These are phyloP conservation scores for Telmatochromis sp. DNA, from an alignment of 2,113 vertebrate genomes.

Conservation along the genomic window DNA sequence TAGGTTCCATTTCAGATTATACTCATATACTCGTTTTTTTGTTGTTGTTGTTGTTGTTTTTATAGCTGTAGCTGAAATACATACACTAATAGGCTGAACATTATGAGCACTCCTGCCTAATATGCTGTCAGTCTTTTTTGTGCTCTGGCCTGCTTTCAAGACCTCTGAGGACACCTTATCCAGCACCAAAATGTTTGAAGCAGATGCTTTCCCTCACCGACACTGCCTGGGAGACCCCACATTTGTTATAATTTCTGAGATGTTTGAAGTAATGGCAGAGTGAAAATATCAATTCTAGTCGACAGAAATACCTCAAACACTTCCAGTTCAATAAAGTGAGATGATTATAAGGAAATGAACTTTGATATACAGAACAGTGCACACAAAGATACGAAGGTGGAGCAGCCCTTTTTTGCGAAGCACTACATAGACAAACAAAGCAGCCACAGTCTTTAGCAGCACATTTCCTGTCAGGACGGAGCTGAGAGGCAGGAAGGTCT, in stretches of 20 bases:
- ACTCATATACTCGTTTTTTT: neutral
- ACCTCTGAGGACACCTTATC: neutral
- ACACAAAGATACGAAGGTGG: neutral
- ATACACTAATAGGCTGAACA: neutral
- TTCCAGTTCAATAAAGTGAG: neutral
- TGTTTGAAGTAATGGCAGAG: neutral
- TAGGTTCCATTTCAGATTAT: neutral
- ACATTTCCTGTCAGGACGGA: neutral
- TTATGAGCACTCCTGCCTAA: neutral
- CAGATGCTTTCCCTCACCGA: neutral
- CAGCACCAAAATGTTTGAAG: neutral
- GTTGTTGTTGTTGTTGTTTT: neutral
- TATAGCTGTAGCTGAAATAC: neutral
- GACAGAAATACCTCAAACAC: neutral
- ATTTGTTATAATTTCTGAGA: neutral
- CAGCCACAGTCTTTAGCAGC: neutral
- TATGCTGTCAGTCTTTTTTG: neutral
- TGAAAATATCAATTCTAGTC: neutral
- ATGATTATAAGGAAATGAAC: neutral
- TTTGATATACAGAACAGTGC: neutral
- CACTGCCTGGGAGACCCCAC: neutral
- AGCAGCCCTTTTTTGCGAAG: neutral
- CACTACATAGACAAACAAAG: neutral
- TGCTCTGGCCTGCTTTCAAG: neutral
- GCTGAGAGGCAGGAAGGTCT: slow-evolving; percentile 13